Base-by-base conservation (phyloP, 2,797 vertebrate species). In the Euthynnus affinis region DNA sequence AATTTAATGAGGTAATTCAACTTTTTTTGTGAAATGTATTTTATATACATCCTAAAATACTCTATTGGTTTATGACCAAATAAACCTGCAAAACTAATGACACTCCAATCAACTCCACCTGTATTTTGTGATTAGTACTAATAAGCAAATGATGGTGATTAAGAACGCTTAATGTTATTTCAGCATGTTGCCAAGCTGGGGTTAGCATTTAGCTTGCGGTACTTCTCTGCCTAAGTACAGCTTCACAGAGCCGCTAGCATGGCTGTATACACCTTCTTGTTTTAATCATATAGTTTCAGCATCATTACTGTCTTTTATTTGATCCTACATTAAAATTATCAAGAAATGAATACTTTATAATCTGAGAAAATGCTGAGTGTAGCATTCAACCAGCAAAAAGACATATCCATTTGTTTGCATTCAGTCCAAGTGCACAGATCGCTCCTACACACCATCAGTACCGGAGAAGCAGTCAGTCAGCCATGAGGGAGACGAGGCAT, bases 401-500 rank as follows among this genome's bases (percentile, higher is more conserved):
- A 76, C 37, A n/a, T 60, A 60, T 29, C 29, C 5, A 44, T 71
- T 76, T 82, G 48, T 78, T 53, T 72, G 63, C 0, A 52, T 58
- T 57, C 71, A 59, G 56, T 23, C 70, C 62, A n/a, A 48, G 60
- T 62, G 46, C 32, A 51, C 42, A 83, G 37, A 37, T 63, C 13
- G 15, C 25, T 62, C 66, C 56, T 71, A 27, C 40, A 23, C 25
- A 57, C 65, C 74, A 76, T 79, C 79, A 74, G 59, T 49, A 34
- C 23, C 72, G 37, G 46, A 76, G 49, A 17, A 70, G 52, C 71
- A 72, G 82, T 49, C 51, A 78, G 68, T 71, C 81, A 76, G 71
- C 76, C 42, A 29, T 46, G 74, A 86, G 68, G 74, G 70, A 87
- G 76, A 69, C 20, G 25, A 72, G 61, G 62, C 68, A 80, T 78